These are phyloP conservation scores for Tricholauxania praeusta DNA, from an alignment of 2,888 invertebrate species.

Conservation along the genomic window DNA sequence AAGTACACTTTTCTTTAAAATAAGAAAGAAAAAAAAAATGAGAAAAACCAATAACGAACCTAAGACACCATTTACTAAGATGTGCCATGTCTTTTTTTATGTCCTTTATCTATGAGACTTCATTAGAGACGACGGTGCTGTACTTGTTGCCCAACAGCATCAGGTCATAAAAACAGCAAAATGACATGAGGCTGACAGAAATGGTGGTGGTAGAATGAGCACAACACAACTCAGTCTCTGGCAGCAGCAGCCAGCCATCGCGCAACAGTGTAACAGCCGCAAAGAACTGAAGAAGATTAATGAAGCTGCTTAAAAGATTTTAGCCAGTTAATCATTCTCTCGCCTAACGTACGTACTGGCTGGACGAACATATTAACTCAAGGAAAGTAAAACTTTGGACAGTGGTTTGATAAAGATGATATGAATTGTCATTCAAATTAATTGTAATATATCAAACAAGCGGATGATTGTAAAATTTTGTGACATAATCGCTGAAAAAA, in stretches of 20 bases:
- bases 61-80: slow-evolving; percentile 7
- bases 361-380: slow-evolving; percentile 16
- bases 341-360: slow-evolving; percentile 40
- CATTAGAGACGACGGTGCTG: slow-evolving; percentile 17
- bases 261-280: slow-evolving; percentile 36
- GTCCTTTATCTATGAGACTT: slow-evolving; percentile 15
- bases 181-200: slow-evolving; percentile 33
- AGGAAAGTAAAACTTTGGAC: background rate
- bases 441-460: no score
- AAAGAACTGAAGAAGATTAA: slow-evolving; percentile 64
- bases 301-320: slow-evolving; percentile 65
- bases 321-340: slow-evolving; percentile 63
- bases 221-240: slow-evolving; percentile 10
- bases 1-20: background rate
- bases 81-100: no score
- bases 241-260: background rate
- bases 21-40: background rate
- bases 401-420: no score
- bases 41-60: background rate
- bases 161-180: slow-evolving; percentile 39
- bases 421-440: no score
- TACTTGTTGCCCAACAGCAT: slow-evolving; percentile 31
- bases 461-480: no score
- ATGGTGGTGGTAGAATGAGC: background rate
- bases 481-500: no score